Base-by-base conservation (phyloP, 2,113 vertebrate species). In the Planiliza haematocheilus region DNA sequence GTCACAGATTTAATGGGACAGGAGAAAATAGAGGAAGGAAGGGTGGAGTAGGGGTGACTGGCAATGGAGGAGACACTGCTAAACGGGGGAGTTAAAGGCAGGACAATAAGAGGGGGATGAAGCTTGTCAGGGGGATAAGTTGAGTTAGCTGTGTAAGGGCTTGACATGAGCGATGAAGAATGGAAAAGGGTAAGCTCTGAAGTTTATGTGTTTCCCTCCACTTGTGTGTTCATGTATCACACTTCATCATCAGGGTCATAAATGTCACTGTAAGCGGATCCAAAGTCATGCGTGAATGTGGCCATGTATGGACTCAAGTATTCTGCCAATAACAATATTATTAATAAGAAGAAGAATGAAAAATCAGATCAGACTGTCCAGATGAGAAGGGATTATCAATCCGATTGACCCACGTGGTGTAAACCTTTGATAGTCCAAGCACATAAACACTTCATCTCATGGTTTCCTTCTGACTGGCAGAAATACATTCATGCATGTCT, bases 1-100 rank as follows among this genome's bases (percentile, higher is more conserved):
- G 84, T 86, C 87, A 90, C 57, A 83, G 74, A 86, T 80, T 85
- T 89, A 87, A 92, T 84, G 79, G 77, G 84, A 76, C 48, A 46
- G 63, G 58, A 64, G 82, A 39, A 56, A 78, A 72, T 30, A 61
- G 24, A 24, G 50, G 70, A 46, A 55, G 53, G 55, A 46, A 41
- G 53, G 45, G 36, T 58, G 73, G 82, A 38, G 13, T 8, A 3
- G 24, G 53, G 24, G 42, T 37, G 43, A 57, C 62, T 51, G 14
- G n/a, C 36, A 52, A 16, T 13, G 53, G 46, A 74, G 36, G 58
- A 76, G 43, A 59, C 10, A 4, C n/a, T 2, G 41, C 57, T 57
- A 71, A 77, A 75, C 7, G 18, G 57, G 38, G 62, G n/a, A 9
- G 30, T 39, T 16, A 51, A 48, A 48, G 51, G 36, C 34, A 61